Conservation (phyloP, 2,888 invertebrate genomes). For the Hermaeophaga mercurialis region DNA sequence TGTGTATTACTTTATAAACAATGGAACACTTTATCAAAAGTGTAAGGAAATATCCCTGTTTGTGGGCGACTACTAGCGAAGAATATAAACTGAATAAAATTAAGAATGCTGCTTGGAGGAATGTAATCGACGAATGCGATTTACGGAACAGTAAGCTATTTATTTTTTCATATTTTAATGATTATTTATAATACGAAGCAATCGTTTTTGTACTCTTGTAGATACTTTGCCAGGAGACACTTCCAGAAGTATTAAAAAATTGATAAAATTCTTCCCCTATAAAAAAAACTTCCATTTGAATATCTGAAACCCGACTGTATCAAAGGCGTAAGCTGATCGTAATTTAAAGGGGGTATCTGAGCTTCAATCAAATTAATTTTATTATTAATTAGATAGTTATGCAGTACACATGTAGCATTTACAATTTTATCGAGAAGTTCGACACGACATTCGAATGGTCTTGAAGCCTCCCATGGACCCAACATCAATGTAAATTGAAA, state of each 20-base stretch:
- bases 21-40: slow-evolving; percentile 24
- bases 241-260: slow-evolving; percentile 17
- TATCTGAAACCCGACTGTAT: slow-evolving; percentile 23
- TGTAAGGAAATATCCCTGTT: slow-evolving; percentile 20
- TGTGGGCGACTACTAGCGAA: slow-evolving; percentile 19
- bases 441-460: slow-evolving; percentile 24
- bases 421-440: slow-evolving; percentile 23
- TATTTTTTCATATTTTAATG: slow-evolving; percentile 3
- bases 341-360: slow-evolving; percentile 14
- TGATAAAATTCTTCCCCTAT: slow-evolving; percentile 18
- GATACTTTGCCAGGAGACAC: slow-evolving; percentile 10
- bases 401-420: slow-evolving; percentile 18
- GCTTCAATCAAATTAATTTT: slow-evolving; percentile 15
- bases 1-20: too few species aligned
- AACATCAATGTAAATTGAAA: slow-evolving; percentile 19
- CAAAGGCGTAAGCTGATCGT: slow-evolving; percentile 13
- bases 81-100: slow-evolving; percentile 24
- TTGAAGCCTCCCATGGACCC: slow-evolving; percentile 10
- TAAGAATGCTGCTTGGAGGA: slow-evolving; percentile 17
- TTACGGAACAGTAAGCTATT: slow-evolving; percentile 6
- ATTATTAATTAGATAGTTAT: slow-evolving; percentile 19
- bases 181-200: background rate
- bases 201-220: background rate
- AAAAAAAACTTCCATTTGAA: slow-evolving; percentile 16
- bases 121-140: slow-evolving; percentile 10